These are phyloP conservation scores for Brachyptera putata DNA, from an alignment of 2,888 invertebrate genomes.

Conservation along the genomic window DNA sequence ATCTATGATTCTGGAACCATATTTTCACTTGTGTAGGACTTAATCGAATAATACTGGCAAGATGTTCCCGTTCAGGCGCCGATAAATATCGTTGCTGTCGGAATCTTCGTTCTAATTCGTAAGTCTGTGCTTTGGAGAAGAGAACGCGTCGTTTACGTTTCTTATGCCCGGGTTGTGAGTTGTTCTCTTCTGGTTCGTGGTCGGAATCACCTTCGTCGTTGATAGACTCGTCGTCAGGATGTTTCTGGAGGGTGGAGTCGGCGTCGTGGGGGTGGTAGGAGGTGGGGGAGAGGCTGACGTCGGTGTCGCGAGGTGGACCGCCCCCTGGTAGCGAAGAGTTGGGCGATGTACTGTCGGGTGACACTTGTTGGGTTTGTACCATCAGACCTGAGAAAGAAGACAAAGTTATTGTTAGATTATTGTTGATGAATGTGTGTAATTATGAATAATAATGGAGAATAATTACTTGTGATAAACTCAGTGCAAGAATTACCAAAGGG, in stretches of 20 bases:
- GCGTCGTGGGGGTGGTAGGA: slow-evolving; percentile 19
- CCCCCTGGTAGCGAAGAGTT: slow-evolving; percentile 3
- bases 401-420: too few relatives aligned
- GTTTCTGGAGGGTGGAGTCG: slow-evolving; percentile 15
- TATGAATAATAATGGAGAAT: too few relatives aligned
- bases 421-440: too few relatives aligned
- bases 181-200: slow-evolving; percentile 41
- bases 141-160: slow-evolving; percentile 93
- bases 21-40: slow-evolving; percentile 97
- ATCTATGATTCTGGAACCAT: slow-evolving; percentile 99
- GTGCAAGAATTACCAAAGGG: too few relatives aligned
- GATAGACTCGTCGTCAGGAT: slow-evolving; percentile 20
- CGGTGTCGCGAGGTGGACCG: slow-evolving; percentile 19
- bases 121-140: slow-evolving; percentile 96
- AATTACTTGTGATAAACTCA: too few relatives aligned
- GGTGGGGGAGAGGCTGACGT: background rate
- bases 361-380: slow-evolving; percentile 57
- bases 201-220: slow-evolving; percentile 37
- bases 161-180: slow-evolving; percentile 55
- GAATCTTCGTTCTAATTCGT: slow-evolving; percentile 91
- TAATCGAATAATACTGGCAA: slow-evolving; percentile 89
- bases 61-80: slow-evolving; percentile 94
- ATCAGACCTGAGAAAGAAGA: slow-evolving; percentile 6
- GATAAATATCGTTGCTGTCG: slow-evolving; percentile 94
- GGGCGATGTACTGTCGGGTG: slow-evolving; percentile 63